Base-by-base conservation (phyloP, 2,113 vertebrate genomes). In the Myrmecophaga tridactyla region DNA sequence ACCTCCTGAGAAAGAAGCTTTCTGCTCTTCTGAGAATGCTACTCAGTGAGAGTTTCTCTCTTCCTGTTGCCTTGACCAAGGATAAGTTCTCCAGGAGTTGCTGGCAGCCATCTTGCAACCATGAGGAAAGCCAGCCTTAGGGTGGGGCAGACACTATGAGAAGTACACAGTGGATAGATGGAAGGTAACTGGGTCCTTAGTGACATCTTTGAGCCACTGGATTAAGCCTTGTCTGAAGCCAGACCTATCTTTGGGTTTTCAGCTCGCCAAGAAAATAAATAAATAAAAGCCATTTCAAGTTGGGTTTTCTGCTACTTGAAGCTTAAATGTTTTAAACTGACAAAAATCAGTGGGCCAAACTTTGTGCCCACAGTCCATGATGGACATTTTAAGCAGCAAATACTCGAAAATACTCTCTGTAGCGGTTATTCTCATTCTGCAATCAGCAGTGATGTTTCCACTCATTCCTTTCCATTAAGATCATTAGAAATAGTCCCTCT, bases 401-500 rank as follows among this genome's bases (percentile, higher is more conserved):
- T n/a, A 34, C 25, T 87, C 58, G 21, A 18, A 34, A n/a, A 43
- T 27, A 6, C 43, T 58, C 75, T n/a, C 0, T 9, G 27, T 2
- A 0, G 4, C 60, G 78, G 46, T 23, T 85, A 43, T 39, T 86
- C 39, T 65, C 20, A 7, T 51, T 56, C 43, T 58, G 90, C 46
- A n/a, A 21, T 29, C 58, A 34, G 51, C 12, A 48, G 63, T 63
- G 34, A 86, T 6, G 36, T 94, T 84, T 51, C 7, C 78, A 48
- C 72, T 94, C 76, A 31, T 13, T 62, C 69, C 81, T 87, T 62
- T 34, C 60, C 77, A 83, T 65, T 39, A 53, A 91, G 81, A 88
- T 36, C 72, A 90, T 95, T 88, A 89, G 90, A 76, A 65, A 51
- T 2, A 34, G 69, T 65, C 93, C 76, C 94, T 96, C 92, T 85